Evolutionary conservation across 2,888 invertebrate genomes (phyloP), one percentile per base, ranked within the genome.

Genomic region (Priocnemis perturbator): DNA sequence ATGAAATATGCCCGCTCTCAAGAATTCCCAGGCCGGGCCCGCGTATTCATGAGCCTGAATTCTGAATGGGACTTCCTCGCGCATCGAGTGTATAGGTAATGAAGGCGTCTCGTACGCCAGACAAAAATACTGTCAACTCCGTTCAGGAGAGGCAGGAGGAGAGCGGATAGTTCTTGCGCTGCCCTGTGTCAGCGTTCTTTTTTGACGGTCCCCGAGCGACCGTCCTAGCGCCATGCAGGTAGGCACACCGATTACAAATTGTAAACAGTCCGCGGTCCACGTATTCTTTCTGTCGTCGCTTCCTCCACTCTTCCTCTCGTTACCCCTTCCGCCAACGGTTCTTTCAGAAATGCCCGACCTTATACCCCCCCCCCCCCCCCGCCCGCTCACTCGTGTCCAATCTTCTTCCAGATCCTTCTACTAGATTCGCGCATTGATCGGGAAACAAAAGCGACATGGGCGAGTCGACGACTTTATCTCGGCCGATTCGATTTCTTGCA

Each of bases 81-180:
- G 75, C 62, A 67, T 73, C 73, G 63, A 67, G 78, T 78, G 83
- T 86, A 84, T 84, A 81, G 83, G 76, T 86, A 85, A 86, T 86
- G 85, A 86, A 86, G 86, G 86, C 80, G 85, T 86, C 85, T 74
- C 76, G 68, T 75, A 81, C 74, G 74, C 64, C 71, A 77, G 64
- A 84, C 81, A 86, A 86, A 85, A 85, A 85, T 85, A 85, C 82
- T 81, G 86, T 84, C 84, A 83, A 81, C 79, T 77, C 71, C 73
- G 62, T 55, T 81, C 66, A 75, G 61, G 7, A 73, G 71, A 64
- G 74, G 75, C n/a, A 65, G 65, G 67, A 14, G 19, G 30, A 23
- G 37, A 30, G 60, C 30, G 53, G 60, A 65, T 71, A 72, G 76
- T 79, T 74, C 71, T 79, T 78, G 73, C 73, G 50, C 15, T 19